Conservation (phyloP, 2,113 vertebrate species). For the Balaenoptera acutorostrata region DNA sequence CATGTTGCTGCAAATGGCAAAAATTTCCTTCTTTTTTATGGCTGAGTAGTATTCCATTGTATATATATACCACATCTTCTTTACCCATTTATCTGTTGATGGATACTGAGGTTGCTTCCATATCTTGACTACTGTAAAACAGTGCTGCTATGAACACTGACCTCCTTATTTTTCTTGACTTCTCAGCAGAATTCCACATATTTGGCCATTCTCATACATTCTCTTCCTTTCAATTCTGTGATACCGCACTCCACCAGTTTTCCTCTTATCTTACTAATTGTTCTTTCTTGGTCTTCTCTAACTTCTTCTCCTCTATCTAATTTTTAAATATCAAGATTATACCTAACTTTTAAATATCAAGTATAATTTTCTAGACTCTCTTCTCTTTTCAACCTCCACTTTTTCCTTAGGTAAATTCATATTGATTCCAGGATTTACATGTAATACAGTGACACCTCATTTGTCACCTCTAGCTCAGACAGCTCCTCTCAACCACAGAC, state of each 20-base stretch:
- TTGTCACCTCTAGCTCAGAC: neutral
- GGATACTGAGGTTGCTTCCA: too few species aligned
- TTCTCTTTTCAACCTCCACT: neutral
- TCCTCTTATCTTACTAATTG: neutral
- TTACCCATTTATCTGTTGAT: too few species aligned
- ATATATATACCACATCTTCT: too few species aligned
- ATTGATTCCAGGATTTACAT: neutral
- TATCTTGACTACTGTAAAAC: too few species aligned
- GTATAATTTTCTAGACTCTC: neutral
- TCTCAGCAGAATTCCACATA: neutral
- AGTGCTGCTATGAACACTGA: too few species aligned
- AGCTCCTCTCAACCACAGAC: neutral
- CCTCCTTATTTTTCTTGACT: neutral
- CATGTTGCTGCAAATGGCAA: too few species aligned
- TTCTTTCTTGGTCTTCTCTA: neutral
- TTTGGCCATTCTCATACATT: neutral
- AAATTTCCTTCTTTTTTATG: too few species aligned
- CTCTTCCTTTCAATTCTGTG: neutral
- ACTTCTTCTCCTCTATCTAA: neutral
- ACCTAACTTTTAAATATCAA: neutral
- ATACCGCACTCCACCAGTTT: neutral
- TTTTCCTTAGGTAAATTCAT: neutral
- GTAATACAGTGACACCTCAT: neutral
- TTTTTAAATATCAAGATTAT: neutral
- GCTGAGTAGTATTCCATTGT: too few species aligned